Evolutionary conservation across 2,888 invertebrate genomes (phyloP).

Genomic region (Rhagophthalmus giganteus): DNA sequence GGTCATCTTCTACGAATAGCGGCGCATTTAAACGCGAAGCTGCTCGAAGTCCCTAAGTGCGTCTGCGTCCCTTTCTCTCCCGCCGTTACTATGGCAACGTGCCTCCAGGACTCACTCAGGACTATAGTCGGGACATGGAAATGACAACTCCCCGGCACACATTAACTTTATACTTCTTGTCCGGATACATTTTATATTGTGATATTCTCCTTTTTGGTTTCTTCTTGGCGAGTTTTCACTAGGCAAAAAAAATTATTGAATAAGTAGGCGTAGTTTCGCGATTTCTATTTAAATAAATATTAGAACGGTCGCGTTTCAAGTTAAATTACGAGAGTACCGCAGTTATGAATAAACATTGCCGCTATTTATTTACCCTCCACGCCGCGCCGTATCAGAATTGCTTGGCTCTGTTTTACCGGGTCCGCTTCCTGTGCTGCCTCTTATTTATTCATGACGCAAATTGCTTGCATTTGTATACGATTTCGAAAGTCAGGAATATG

Average conservation of each 20-base stretch:
- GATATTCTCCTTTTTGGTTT: constrained; percentile 7
- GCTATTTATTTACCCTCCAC: constrained; percentile 45
- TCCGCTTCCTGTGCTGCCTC: constrained; percentile 43
- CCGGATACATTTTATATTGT: constrained; percentile 11
- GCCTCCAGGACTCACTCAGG: constrained; percentile 37
- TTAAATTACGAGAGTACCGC: constrained; percentile 46
- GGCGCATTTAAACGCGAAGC: constrained; percentile 16
- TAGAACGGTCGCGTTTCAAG: constrained; percentile 14
- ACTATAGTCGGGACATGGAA: constrained; percentile 36
- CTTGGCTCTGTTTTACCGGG: constrained; percentile 37
- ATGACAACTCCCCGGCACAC: constrained; percentile 30
- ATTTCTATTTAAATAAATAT: constrained; percentile 17
- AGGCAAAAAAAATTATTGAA: too few species aligned
- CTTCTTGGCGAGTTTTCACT: constrained; percentile 1
- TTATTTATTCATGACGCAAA: constrained; percentile 42
- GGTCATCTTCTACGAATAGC: constrained; percentile 31
- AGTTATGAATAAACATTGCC: constrained; percentile 51
- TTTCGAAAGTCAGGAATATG: constrained; percentile 10
- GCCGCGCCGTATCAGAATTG: constrained; percentile 27
- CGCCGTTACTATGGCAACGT: constrained; percentile 34
- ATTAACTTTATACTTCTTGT: constrained; percentile 10
- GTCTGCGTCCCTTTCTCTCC: constrained; percentile 32
- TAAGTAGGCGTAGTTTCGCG: too few species aligned
- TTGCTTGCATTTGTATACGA: constrained; percentile 26
- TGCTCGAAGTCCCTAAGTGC: constrained; percentile 20